Evolutionary conservation across 2,113 vertebrate genomes (phyloP).

Genomic region (sheep (Ovis aries)): DNA sequence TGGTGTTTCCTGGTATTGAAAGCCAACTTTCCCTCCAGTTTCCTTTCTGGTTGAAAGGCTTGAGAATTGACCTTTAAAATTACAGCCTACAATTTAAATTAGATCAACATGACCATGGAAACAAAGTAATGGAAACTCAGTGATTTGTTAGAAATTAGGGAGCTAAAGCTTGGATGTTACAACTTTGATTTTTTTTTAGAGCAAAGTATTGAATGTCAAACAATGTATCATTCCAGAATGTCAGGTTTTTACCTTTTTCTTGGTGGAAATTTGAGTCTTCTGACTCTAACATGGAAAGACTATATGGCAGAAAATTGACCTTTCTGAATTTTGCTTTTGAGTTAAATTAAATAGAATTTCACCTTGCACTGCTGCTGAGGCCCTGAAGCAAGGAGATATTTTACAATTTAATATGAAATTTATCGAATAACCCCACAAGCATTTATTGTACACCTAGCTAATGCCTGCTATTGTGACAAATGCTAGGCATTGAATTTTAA

Average conservation of each 20-base stretch:
- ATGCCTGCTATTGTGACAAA: background rate
- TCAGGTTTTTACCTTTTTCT: slow-evolving; percentile 18
- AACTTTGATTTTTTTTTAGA: background rate
- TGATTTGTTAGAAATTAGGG: slow-evolving; percentile 40
- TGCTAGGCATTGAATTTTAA: background rate
- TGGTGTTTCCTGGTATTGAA: background rate
- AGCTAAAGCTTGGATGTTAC: background rate
- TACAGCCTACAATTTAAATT: background rate
- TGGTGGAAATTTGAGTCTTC: background rate
- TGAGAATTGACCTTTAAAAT: slow-evolving; percentile 39
- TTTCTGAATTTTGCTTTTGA: slow-evolving; percentile 21
- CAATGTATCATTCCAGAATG: background rate
- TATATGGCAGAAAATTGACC: background rate
- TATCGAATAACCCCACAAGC: background rate
- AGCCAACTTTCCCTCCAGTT: background rate
- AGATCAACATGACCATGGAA: background rate
- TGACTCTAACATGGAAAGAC: background rate
- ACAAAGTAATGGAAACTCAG: background rate
- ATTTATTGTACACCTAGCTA: background rate
- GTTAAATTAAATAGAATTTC: background rate
- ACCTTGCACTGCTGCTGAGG: background rate
- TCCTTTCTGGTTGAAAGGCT: background rate
- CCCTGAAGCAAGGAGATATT: background rate
- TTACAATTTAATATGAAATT: background rate
- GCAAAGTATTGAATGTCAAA: background rate